These are phyloP conservation scores for Ramphastos sulfuratus DNA, from an alignment of 2,113 vertebrate genomes.

Conservation along the genomic window DNA sequence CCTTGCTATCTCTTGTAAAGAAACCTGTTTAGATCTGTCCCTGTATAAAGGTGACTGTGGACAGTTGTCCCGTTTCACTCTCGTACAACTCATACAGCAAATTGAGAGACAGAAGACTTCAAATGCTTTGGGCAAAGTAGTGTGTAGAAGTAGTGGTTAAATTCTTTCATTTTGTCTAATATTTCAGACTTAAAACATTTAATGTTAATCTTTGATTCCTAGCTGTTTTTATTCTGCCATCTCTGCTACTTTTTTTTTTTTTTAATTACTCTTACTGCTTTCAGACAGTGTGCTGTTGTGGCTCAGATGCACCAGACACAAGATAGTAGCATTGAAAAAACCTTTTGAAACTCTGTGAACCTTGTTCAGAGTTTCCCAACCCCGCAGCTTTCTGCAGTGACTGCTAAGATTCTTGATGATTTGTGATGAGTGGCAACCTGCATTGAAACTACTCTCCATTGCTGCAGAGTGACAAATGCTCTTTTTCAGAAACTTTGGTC, in stretches of 20 bases:
- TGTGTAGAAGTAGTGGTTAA: not conserved
- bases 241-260: not conserved
- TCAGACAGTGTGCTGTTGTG: not conserved
- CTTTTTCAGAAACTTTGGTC: not conserved
- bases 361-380: not conserved
- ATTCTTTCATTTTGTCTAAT: too few relatives aligned
- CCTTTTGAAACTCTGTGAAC: not conserved
- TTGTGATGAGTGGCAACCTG: not conserved
- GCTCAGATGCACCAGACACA: not conserved
- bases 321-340: not conserved
- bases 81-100: not conserved
- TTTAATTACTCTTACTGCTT: not conserved
- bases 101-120: not conserved
- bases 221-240: not conserved
- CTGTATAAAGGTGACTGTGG: not conserved
- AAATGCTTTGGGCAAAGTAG: not conserved
- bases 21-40: not conserved
- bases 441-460: accelerated
- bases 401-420: not conserved
- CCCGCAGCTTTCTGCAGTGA: not conserved
- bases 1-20: not conserved
- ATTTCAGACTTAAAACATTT: not conserved
- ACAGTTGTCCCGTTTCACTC: not conserved
- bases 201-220: not conserved
- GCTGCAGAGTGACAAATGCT: not conserved